phyloP scores from a whole-genome alignment of 2,797 vertebrate genomes.

The Microcaecilia unicolor region DNA sequence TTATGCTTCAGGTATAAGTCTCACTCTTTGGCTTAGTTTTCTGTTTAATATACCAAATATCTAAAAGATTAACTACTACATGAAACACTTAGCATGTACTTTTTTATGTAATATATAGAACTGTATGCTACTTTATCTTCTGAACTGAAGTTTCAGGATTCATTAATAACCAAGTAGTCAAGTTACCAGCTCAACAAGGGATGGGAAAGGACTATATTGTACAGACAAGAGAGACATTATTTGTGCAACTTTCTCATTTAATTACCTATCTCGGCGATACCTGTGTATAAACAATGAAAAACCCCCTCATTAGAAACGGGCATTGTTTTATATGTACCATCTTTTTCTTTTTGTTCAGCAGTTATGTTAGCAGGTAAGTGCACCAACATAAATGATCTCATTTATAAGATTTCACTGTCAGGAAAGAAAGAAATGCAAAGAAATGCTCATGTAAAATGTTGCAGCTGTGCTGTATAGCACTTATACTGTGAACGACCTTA shows the following conservation, averaged over 20 bases:
- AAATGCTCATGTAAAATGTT: slow-evolving; percentile 8
- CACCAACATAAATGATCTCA: background rate
- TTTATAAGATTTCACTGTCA: background rate
- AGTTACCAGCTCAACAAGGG: too few relatives aligned
- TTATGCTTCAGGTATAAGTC: slow-evolving; percentile 28
- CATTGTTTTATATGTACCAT: background rate
- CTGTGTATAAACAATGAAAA: background rate
- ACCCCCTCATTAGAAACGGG: background rate
- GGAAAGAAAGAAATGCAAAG: background rate
- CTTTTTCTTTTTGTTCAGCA: background rate
- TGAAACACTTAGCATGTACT: too few relatives aligned
- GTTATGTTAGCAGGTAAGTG: background rate
- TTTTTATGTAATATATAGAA: too few relatives aligned
- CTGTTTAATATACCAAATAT: too few relatives aligned
- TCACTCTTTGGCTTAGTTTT: too few relatives aligned
- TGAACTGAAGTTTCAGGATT: too few relatives aligned
- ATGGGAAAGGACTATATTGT: too few relatives aligned
- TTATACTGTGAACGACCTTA: background rate
- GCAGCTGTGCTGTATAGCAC: background rate
- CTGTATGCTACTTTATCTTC: too few relatives aligned
- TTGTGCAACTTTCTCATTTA: background rate
- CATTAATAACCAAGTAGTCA: too few relatives aligned
- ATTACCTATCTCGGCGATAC: accelerated
- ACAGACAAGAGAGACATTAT: slow-evolving; percentile 10
- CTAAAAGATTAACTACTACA: too few relatives aligned